These are phyloP conservation scores for Polyergus mexicanus DNA, from an alignment of 1,140 invertebrate species.

Conservation along the genomic window DNA sequence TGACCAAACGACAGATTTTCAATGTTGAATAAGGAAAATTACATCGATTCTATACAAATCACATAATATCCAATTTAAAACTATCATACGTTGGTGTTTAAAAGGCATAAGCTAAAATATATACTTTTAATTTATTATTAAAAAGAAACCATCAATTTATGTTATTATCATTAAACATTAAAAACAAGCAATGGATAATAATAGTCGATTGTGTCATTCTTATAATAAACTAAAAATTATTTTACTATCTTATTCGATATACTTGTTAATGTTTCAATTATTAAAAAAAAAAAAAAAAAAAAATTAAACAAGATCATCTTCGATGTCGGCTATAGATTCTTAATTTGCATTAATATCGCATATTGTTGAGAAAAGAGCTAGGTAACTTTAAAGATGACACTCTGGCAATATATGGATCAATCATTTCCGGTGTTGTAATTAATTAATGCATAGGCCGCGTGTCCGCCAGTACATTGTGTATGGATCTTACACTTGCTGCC, in stretches of 20 bases:
- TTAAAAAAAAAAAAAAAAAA: background rate
- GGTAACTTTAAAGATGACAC: background rate
- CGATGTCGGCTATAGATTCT: background rate
- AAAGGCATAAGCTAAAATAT: background rate
- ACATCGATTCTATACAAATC: background rate
- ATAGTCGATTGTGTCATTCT: background rate
- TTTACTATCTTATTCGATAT: background rate
- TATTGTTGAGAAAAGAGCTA: background rate
- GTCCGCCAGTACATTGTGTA: background rate
- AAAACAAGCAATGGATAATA: background rate
- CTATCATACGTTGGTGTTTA: background rate
- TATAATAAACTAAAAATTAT: background rate
- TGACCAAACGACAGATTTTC: background rate
- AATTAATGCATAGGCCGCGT: constrained; percentile 23
- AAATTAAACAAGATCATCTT: background rate
- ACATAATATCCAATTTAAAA: background rate
- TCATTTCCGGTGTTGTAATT: background rate
- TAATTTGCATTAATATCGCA: background rate
- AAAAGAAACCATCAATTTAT: background rate
- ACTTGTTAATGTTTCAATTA: background rate
- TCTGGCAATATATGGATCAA: constrained; percentile 1
- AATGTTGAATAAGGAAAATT: background rate
- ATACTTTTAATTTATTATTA: background rate
- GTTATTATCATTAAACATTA: background rate
- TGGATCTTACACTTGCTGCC: constrained; percentile 3